These are phyloP conservation scores for Brachionus rubens DNA, from an alignment of 1,140 invertebrate species.

Conservation along the genomic window DNA sequence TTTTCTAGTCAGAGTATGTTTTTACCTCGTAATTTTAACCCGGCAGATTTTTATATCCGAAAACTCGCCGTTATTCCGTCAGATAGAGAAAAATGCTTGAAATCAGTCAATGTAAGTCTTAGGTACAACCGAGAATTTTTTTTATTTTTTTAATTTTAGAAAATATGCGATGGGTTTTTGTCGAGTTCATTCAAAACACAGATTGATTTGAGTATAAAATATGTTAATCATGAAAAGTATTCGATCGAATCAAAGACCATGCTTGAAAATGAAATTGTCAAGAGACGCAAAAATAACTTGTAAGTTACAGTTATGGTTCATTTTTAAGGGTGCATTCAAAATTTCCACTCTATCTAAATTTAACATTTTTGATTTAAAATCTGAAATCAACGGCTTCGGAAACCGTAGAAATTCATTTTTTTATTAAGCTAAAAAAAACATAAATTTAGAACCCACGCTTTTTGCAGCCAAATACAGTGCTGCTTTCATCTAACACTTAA, in stretches of 20 bases:
- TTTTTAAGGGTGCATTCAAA: no score
- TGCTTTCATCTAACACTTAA: no score
- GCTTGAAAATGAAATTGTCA: background rate
- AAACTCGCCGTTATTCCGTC: slow-evolving; percentile 71
- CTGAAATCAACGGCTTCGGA: no score
- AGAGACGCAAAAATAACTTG: no score
- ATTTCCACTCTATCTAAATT: no score
- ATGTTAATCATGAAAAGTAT: background rate
- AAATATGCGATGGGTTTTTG: slow-evolving; percentile 24
- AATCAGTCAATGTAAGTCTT: background rate
- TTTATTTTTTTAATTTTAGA: background rate
- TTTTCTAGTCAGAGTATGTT: slow-evolving; percentile 61
- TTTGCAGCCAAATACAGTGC: no score
- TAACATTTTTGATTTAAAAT: no score
- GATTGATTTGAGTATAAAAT: background rate
- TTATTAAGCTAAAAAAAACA: no score
- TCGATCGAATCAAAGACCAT: background rate
- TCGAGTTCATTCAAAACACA: background rate
- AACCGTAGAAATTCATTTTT: no score
- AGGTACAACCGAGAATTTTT: background rate
- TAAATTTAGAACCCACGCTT: no score
- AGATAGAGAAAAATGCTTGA: slow-evolving; percentile 67
- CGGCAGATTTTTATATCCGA: slow-evolving; percentile 45
- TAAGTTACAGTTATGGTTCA: no score
- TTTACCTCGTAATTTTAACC: slow-evolving; percentile 50